These are phyloP conservation scores for Pantelozetes paolii DNA, from an alignment of 2,888 invertebrate genomes.

Conservation along the genomic window DNA sequence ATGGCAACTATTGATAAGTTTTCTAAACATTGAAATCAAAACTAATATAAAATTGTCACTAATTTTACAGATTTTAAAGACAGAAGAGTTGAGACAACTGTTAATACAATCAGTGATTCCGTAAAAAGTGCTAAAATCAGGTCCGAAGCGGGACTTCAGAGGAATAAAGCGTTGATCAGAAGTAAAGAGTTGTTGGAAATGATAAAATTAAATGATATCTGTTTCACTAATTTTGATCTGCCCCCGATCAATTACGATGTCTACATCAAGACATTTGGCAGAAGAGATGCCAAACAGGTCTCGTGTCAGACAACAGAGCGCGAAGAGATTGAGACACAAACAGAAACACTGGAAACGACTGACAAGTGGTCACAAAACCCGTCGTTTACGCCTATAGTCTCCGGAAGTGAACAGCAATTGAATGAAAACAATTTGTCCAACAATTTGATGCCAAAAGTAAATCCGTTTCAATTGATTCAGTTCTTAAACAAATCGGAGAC, in stretches of 20 bases:
- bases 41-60: background rate
- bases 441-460: background rate
- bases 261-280: conserved; percentile 39
- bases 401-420: conserved; percentile 10
- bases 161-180: background rate
- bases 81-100: background rate
- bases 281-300: conserved; percentile 20
- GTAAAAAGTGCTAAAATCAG: conserved; percentile 3
- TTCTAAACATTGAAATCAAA: background rate
- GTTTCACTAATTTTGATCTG: conserved; percentile 22
- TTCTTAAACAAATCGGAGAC: conserved; percentile 31
- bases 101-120: background rate
- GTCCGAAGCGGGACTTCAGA: background rate
- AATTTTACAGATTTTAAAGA: background rate
- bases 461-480: conserved; percentile 18
- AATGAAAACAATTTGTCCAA: background rate
- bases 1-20: background rate
- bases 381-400: background rate
- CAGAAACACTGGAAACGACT: conserved; percentile 67
- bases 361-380: conserved; percentile 53
- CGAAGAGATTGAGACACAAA: conserved; percentile 46
- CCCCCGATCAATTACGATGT: conserved; percentile 41
- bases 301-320: conserved; percentile 10
- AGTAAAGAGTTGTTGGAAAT: conserved; percentile 10
- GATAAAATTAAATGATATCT: conserved; percentile 14